phyloP scores from a whole-genome alignment of 2,888 invertebrate species.

The Cryptosula pallasiana region DNA sequence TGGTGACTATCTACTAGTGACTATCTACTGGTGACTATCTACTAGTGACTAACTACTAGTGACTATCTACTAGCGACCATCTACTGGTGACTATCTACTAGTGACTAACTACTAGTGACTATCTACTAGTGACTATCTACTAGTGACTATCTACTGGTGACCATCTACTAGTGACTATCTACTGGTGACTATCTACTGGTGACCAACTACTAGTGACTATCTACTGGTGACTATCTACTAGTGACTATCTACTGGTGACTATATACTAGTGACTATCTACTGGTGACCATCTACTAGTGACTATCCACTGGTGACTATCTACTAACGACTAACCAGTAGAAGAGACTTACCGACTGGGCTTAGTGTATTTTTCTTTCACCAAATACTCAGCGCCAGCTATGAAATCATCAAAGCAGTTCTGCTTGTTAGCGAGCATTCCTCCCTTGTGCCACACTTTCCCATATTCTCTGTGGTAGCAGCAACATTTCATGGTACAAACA shows the following conservation, averaged over 20 bases:
- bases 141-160: background rate
- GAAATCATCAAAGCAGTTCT: conserved; percentile 96
- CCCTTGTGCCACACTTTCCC: conserved; percentile 92
- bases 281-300: background rate
- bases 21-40: background rate
- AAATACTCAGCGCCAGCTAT: conserved; percentile 85
- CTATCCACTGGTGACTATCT: background rate
- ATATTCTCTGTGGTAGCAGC: conserved; percentile 85
- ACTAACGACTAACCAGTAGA: background rate
- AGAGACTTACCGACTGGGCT: conserved; percentile 58
- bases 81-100: background rate
- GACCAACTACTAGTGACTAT: background rate
- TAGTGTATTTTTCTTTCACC: conserved; percentile 73
- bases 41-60: background rate
- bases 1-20: background rate
- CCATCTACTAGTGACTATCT: background rate
- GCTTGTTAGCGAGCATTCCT: conserved; percentile 84
- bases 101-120: background rate
- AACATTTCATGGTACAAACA: too few species aligned
- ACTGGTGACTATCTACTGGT: background rate
- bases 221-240: background rate
- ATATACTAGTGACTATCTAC: background rate
- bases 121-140: background rate
- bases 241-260: background rate
- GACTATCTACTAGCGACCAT: background rate